Evolutionary conservation across 2,888 invertebrate genomes (phyloP).

Genomic region (Oxytorus armatus): DNA sequence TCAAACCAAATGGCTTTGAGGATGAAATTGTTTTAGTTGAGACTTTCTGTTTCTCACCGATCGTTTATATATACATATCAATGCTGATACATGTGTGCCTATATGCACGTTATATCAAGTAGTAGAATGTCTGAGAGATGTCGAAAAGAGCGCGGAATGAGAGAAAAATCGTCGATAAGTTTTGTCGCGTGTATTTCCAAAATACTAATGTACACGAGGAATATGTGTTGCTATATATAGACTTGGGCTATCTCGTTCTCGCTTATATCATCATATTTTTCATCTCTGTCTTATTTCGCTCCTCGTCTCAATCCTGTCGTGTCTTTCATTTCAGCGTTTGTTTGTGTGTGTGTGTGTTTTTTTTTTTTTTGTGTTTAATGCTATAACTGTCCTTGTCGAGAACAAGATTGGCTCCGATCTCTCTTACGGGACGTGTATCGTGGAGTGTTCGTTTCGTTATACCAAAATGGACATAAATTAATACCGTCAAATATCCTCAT

Average conservation of each 20-base stretch:
- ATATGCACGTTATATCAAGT: background rate
- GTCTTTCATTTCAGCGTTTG: background rate
- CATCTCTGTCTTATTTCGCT: constrained; percentile 1
- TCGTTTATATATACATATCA: background rate
- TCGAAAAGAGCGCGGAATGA: constrained; percentile 67
- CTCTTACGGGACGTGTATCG: constrained; percentile 13
- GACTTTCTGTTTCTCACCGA: background rate
- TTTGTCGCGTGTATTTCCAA: constrained; percentile 62
- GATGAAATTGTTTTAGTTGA: background rate
- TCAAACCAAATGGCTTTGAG: background rate
- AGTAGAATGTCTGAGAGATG: constrained; percentile 71
- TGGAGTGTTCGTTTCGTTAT: constrained; percentile 77
- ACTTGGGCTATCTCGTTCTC: constrained; percentile 26
- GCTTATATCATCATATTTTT: constrained; percentile 45
- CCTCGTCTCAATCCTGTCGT: background rate
- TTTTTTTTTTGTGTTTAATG: background rate
- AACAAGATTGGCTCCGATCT: constrained; percentile 43
- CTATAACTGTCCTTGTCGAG: constrained; percentile 45
- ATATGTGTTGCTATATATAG: background rate
- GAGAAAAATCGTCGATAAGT: constrained; percentile 66
- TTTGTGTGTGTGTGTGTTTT: background rate
- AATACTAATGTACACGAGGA: too few relatives aligned
- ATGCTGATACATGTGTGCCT: background rate
- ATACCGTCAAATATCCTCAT: constrained; percentile 83
- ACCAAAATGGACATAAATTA: constrained; percentile 83